phyloP scores from a whole-genome alignment of 30 jellyfish, hydroid and myxozoan species.

The Turritopsis rubra region DNA sequence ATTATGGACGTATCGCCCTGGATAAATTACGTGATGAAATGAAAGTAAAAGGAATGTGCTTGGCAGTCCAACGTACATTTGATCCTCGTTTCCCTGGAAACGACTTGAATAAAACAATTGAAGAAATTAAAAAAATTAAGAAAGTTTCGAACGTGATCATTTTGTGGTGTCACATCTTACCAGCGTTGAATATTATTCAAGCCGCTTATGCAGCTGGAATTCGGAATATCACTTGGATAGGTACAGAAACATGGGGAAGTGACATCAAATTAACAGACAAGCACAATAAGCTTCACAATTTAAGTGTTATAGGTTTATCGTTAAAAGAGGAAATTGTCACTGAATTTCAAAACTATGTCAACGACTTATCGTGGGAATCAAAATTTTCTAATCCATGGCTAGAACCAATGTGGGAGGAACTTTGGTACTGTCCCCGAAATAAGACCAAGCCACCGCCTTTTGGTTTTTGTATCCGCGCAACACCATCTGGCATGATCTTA shows the following conservation, averaged over 20 bases:
- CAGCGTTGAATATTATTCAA: slow-evolving; percentile 49
- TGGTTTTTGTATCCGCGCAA: neutral
- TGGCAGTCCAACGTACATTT: slow-evolving; percentile 57
- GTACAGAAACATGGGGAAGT: slow-evolving; percentile 69
- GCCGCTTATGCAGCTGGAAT: slow-evolving; percentile 46
- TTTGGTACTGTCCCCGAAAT: slow-evolving; percentile 1
- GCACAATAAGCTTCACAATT: neutral
- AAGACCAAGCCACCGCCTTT: neutral
- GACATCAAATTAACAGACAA: slow-evolving; percentile 1
- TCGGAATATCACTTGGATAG: slow-evolving; percentile 64
- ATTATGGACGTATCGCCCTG: slow-evolving; percentile 72
- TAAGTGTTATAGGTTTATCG: slow-evolving; percentile 35
- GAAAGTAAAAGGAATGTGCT: slow-evolving; percentile 41
- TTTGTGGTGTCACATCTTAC: slow-evolving; percentile 64
- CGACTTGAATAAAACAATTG: slow-evolving; percentile 31
- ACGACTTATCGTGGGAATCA: neutral
- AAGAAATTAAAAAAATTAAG: slow-evolving; percentile 12
- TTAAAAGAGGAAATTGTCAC: slow-evolving; percentile 51
- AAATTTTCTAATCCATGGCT: slow-evolving; percentile 53
- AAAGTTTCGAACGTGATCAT: slow-evolving; percentile 55
- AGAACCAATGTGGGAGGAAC: slow-evolving; percentile 40
- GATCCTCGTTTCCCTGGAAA: slow-evolving; percentile 22
- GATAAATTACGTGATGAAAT: slow-evolving; percentile 43
- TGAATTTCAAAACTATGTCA: slow-evolving; percentile 34
- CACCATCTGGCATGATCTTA: slow-evolving; percentile 29